Evolutionary conservation across 2,113 vertebrate genomes (phyloP).

Genomic region (Urocynchramus pylzowi): DNA sequence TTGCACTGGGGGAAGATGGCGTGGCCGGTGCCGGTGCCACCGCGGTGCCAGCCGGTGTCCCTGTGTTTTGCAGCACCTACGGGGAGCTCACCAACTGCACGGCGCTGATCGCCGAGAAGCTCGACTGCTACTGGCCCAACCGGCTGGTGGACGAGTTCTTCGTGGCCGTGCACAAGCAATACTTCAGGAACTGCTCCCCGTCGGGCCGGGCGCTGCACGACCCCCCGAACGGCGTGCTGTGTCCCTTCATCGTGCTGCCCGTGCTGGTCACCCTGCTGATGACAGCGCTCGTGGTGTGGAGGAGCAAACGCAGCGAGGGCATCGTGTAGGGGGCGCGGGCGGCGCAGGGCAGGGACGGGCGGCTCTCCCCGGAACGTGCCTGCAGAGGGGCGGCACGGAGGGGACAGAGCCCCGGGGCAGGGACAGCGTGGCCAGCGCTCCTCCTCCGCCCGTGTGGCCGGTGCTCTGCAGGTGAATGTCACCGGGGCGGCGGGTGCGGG

Average conservation of each 20-base stretch:
- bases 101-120: conserved; percentile 68
- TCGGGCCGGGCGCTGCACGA: conserved; percentile 82
- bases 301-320: conserved; percentile 87
- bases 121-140: conserved; percentile 92
- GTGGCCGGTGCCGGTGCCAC: neutral
- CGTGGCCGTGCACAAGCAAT: conserved; percentile 80
- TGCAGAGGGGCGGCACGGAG: rapidly evolving
- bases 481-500: rapidly evolving
- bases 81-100: conserved; percentile 89
- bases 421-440: neutral
- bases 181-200: conserved; percentile 84
- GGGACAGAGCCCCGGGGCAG: neutral
- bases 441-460: rapidly evolving
- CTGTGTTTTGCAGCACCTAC: conserved; percentile 70
- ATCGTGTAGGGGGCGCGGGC: conserved; percentile 67
- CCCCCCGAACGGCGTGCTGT: conserved; percentile 83
- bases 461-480: rapidly evolving
- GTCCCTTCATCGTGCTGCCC: conserved; percentile 86
- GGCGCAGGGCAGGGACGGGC: neutral
- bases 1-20: rapidly evolving
- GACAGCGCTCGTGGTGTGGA: conserved; percentile 90
- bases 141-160: conserved; percentile 88
- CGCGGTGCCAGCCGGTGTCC: neutral
- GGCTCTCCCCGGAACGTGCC: rapidly evolving
- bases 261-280: conserved; percentile 86